Conservation (phyloP, 2,888 invertebrate genomes). For the Dyspetes luteomarginatus region DNA sequence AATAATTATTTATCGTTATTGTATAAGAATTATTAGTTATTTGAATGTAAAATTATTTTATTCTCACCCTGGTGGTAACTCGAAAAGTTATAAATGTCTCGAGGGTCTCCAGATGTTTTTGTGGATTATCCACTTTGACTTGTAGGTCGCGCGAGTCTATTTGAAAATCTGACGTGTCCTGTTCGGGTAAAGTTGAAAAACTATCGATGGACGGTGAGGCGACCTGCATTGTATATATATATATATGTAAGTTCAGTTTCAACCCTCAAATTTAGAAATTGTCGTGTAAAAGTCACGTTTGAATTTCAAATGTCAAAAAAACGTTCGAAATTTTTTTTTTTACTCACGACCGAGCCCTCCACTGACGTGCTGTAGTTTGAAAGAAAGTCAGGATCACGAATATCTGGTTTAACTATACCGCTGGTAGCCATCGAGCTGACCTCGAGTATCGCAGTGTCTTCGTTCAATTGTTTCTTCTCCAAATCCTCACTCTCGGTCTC, state of each 20-base stretch:
- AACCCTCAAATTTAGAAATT: slow-evolving; percentile 8
- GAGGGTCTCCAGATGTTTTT: slow-evolving; percentile 89
- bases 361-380: slow-evolving; percentile 81
- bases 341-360: slow-evolving; percentile 80
- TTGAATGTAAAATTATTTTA: not conserved
- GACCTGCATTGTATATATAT: slow-evolving; percentile 80
- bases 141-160: slow-evolving; percentile 86
- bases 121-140: slow-evolving; percentile 89
- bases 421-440: slow-evolving; percentile 78
- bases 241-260: not conserved
- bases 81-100: slow-evolving; percentile 90
- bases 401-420: slow-evolving; percentile 75
- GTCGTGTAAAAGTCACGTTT: not conserved
- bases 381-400: slow-evolving; percentile 77
- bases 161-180: slow-evolving; percentile 85
- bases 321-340: slow-evolving; percentile 25
- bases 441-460: slow-evolving; percentile 78
- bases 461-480: slow-evolving; percentile 70
- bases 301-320: not conserved
- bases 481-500: slow-evolving; percentile 75
- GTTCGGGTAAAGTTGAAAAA: slow-evolving; percentile 86
- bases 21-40: not conserved
- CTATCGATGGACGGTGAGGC: slow-evolving; percentile 86
- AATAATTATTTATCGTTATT: not conserved
- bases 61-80: slow-evolving; percentile 86